phyloP scores from a whole-genome alignment of 2,888 invertebrate species.

The Thecophora atra region DNA sequence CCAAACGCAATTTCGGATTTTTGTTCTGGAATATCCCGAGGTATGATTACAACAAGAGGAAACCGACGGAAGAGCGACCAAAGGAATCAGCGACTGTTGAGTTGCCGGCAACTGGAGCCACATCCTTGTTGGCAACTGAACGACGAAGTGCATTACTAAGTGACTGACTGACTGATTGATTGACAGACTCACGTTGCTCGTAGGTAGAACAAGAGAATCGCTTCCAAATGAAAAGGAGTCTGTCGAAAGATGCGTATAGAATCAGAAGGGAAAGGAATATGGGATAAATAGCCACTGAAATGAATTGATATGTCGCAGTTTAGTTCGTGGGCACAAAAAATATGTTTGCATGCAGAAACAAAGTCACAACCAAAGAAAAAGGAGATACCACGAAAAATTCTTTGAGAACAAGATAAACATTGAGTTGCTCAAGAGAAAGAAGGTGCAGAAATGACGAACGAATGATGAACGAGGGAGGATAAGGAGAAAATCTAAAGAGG shows the following conservation, averaged over 20 bases:
- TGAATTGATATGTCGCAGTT: conserved; percentile 32
- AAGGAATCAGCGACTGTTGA: too few relatives aligned
- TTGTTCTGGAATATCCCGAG: too few relatives aligned
- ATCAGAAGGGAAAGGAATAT: neutral
- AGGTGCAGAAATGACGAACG: neutral
- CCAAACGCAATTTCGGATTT: too few relatives aligned
- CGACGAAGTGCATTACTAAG: too few relatives aligned
- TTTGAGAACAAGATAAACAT: conserved; percentile 21
- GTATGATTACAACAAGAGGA: too few relatives aligned
- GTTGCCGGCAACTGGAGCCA: too few relatives aligned
- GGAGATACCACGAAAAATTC: conserved; percentile 12
- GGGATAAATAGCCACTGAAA: too few relatives aligned
- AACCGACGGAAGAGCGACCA: too few relatives aligned
- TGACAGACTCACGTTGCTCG: neutral
- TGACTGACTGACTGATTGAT: neutral
- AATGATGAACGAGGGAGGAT: neutral
- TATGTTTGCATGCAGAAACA: neutral
- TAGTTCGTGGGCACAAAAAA: conserved; percentile 20
- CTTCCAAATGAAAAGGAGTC: conserved; percentile 4
- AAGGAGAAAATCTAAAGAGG: too few relatives aligned
- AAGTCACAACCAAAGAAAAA: neutral
- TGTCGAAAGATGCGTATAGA: neutral
- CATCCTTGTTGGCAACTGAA: neutral
- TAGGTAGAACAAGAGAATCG: neutral
- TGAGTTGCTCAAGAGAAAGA: conserved; percentile 3